Evolutionary conservation across 2,113 vertebrate genomes (phyloP), one percentile per base, ranked within the genome.

Genomic region (Anguilla rostrata): DNA sequence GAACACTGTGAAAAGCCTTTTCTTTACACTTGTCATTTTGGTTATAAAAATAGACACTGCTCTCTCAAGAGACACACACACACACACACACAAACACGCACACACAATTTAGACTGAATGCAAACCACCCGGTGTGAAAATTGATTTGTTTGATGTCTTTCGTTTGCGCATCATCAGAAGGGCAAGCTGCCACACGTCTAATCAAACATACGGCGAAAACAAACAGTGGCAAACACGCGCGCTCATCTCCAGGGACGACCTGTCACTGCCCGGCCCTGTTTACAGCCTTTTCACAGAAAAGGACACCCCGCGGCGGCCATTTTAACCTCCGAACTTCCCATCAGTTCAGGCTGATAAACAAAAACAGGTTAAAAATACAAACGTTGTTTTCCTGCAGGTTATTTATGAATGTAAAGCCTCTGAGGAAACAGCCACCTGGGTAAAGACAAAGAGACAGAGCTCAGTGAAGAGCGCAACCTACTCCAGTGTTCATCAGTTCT

Each of bases 221-320:
- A 88, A 89, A 84, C 81, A 56, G 87, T 88, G 15, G 92, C 93
- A 94, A 94, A 93, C 89, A 92, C 84, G 87, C 86, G 87, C 86
- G 66, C 22, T 22, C 39, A 66, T 85, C 80, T 46, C 81, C 80
- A 85, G 39, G 34, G 81, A n/a, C 94, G 89, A 93, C 93, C 83
- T 6, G 82, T 80, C 84, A 29, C 84, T 86, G 75, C 88, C 87
- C 78, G 43, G 57, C 86, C 83, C 86, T 90, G 87, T 93, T 93
- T 88, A 92, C 88, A 91, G 91, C 60, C 18, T 3, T 39, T 39
- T 11, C 46, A 56, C 49, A 80, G 16, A 18, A 41, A 40, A 14
- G 40, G 18, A 60, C 9, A 60, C 7, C 46, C 49, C 82, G 56
- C 39, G 9, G 41, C 5, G 43, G 22, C 49, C 43, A 14, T 7